Base-by-base conservation (phyloP, 2,888 invertebrate species). In the Rosalia funebris region DNA sequence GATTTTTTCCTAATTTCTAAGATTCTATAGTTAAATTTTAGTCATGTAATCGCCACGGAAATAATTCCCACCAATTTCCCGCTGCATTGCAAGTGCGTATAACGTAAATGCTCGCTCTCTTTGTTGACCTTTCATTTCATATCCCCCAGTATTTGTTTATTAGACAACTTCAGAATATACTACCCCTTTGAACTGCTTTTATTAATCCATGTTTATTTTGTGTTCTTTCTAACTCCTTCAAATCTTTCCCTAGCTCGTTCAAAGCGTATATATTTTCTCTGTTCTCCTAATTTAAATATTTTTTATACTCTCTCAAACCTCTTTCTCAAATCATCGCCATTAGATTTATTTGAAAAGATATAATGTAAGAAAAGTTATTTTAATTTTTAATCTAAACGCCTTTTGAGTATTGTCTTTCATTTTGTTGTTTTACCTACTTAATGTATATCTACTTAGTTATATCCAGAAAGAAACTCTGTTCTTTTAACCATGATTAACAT, bases 381-480 rank as follows among this genome's bases (percentile, higher is more conserved):
- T 44, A 3, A 7, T 25, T 53, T 42, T 12, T 31, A 4, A 44
- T 34, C 2, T 19, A 12, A 44, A 50, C 31, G n/a, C 12, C 15
- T 37, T 17, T 25, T 46, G 10, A 17, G 34, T 34, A 4, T 20
- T 46, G 14, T 36, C 37, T 36, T 41, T 16, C 37, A 36, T 16
- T 37, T 67, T 60, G 58, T 62, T 57, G 10, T 63, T 60, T 56
- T 54, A 11, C 17, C 36, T 44, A 15, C 37, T 16, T 57, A 48
- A 53, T 54, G 59, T 62, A 63, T 65, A 64, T 59, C 66, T 66
- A 61, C 59, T 44, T 56, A 57, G 55, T 55, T 44, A 3, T 31
- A 47, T 69, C 52, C 68, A 62, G 68, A 64, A 62, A 60, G 58
- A 72, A 74, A 70, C 72, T 73, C 71, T 77, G 75, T 73, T 76